Base-by-base conservation (phyloP, 2,113 vertebrate species). In the Microtus montanus region DNA sequence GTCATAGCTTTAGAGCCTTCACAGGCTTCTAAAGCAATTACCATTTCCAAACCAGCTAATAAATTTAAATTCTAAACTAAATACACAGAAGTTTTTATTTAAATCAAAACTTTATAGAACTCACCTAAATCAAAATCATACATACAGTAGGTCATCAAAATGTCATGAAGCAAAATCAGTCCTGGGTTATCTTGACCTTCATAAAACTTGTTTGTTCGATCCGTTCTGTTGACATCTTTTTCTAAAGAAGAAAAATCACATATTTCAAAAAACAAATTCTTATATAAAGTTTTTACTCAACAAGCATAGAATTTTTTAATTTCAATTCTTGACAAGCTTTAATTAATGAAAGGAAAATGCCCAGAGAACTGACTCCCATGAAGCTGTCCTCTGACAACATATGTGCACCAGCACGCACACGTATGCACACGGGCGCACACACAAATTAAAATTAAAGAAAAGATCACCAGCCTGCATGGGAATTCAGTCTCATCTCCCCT, bases 121-220 rank as follows among this genome's bases (percentile, higher is more conserved):
- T 99, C 98, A 99, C 99, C 99, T 92, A 99, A 98, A 97, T 99
- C 99, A 74, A 99, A 99, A 98, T 99, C 99, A 92, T 99, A 99
- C 99, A 99, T 99, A 98, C 99, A 99, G 97, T 99, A 99, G 13
- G 99, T 99, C 99, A 99, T 99, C 97, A 99, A 98, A 98, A 99
- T 99, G 98, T 99, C 99, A 52, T 99, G 99, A 89, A 99, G 99
- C 88, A 99, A 98, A 52, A 99, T 99, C 97, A 99, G 97, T 87
- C 99, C 99, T 10, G 99, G 99, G 98, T 99, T 99, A 98, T 99
- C 99, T 89, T 99, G 98, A 0, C 99, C 99, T 98, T 99, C 99
- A 24, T 99, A 99, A 98, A 99, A 99, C 66, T 99, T 98, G 97
- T 99, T 99, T 41, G 99, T 99, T 97, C 99, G 97, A 98, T 99